phyloP scores from a whole-genome alignment of 1,140 invertebrate genomes.

The Andricus grossulariae region DNA sequence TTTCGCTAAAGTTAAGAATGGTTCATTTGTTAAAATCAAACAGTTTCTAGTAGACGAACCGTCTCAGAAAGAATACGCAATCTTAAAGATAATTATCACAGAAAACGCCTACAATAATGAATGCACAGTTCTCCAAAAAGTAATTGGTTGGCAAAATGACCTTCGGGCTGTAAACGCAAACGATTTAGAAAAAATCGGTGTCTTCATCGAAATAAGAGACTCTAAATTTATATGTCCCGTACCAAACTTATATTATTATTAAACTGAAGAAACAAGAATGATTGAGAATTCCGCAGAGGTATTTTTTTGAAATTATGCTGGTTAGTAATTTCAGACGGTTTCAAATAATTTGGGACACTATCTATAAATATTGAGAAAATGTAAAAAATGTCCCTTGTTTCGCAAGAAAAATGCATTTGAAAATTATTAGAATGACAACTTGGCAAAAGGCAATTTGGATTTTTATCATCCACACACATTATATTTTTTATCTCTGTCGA shows the following conservation, averaged over 20 bases:
- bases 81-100: conserved; percentile 1
- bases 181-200: background rate
- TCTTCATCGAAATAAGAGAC: background rate
- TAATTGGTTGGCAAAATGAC: background rate
- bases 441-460: too few species aligned
- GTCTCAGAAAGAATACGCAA: conserved; percentile 1
- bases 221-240: background rate
- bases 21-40: conserved; percentile 1
- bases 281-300: too few species aligned
- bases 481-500: too few species aligned
- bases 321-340: too few species aligned
- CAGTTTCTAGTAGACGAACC: conserved; percentile 28
- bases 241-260: background rate
- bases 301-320: too few species aligned
- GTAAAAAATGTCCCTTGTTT: too few species aligned
- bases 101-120: background rate
- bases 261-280: background rate
- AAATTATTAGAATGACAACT: too few species aligned
- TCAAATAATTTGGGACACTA: too few species aligned
- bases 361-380: too few species aligned
- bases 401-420: too few species aligned
- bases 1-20: conserved; percentile 13
- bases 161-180: background rate
- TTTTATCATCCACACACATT: too few species aligned
- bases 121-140: background rate